Base-by-base conservation (phyloP, 2,113 vertebrate species). In the Aepyceros melampus region DNA sequence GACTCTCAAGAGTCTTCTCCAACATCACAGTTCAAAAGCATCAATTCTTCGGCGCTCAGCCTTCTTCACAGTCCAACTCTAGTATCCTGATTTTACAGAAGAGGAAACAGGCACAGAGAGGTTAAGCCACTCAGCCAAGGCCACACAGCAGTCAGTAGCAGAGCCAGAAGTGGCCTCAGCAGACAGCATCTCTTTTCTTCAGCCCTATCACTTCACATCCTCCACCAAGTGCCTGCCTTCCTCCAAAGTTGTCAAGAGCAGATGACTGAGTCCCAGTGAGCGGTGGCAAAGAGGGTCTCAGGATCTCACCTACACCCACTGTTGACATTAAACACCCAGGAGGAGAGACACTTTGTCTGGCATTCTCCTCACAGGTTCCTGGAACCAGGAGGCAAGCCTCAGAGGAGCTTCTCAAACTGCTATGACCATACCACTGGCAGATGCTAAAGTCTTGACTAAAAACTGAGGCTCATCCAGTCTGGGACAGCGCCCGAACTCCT, bases 181-280 rank as follows among this genome's bases (percentile, higher is more conserved):
- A 45, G 12, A 53, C 16, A 51, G 53, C 62, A 55, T 29, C 85
- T 79, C 55, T 74, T 67, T 45, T 11, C 40, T 74, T 43, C 40
- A 60, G 16, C 49, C 43, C 2, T 6, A 15, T 23, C 2, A 2
- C 29, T 36, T 31, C 6, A 4, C 2, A 19, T 7, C 0, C 71
- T 92, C 76, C 49, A n/a, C 43, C 40, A 82, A 12, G 4, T 29
- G 58, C 60, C 74, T 17, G 53, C 43, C 60, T 74, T 36, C 76
- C 85, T 89, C 76, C 43, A 43, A 16, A 45, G 11, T 17, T 29
- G 15, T 51, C 51, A 43, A 53, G 78, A 53, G 51, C 90, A 51
- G 19, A 6, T n/a, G 7, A 33, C 12, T 5, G 11, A 43, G 29
- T 53, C 84, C 27, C 33, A 25, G 1, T 5, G 27, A 93, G 9